Conservation (phyloP, 2,113 vertebrate species). For the Strigops habroptila region DNA sequence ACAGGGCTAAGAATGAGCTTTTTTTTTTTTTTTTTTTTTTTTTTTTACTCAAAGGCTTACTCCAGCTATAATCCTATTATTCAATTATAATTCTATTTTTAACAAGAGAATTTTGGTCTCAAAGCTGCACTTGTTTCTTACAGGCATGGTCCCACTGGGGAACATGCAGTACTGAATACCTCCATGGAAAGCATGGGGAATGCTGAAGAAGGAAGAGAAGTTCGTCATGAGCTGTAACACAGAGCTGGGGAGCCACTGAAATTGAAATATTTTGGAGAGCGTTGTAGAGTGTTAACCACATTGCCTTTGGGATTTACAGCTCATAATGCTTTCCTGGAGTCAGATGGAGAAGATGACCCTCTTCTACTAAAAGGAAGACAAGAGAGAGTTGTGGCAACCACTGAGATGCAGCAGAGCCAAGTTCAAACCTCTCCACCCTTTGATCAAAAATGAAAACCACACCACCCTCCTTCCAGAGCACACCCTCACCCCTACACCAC, state of each 20-base stretch:
- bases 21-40: no score
- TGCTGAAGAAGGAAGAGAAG: neutral
- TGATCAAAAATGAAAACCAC: neutral
- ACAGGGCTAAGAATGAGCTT: neutral
- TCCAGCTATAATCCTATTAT: neutral
- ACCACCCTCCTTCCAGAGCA: neutral
- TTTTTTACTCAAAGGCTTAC: neutral
- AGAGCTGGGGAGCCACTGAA: neutral
- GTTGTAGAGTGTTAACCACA: neutral
- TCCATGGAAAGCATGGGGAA: neutral
- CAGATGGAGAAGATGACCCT: neutral
- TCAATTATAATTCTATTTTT: neutral
- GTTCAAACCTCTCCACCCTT: neutral
- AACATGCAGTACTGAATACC: neutral
- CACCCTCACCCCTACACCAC: neutral
- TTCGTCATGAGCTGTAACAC: neutral
- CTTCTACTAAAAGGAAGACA: neutral
- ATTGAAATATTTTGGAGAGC: neutral
- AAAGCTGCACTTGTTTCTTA: neutral
- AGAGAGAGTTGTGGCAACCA: neutral
- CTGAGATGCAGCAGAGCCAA: neutral
- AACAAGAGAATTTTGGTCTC: neutral
- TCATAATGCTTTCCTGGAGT: neutral
- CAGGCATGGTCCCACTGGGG: neutral
- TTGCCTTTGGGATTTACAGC: neutral